phyloP scores from a whole-genome alignment of 2,888 invertebrate genomes.

The Pinctada fucata region DNA sequence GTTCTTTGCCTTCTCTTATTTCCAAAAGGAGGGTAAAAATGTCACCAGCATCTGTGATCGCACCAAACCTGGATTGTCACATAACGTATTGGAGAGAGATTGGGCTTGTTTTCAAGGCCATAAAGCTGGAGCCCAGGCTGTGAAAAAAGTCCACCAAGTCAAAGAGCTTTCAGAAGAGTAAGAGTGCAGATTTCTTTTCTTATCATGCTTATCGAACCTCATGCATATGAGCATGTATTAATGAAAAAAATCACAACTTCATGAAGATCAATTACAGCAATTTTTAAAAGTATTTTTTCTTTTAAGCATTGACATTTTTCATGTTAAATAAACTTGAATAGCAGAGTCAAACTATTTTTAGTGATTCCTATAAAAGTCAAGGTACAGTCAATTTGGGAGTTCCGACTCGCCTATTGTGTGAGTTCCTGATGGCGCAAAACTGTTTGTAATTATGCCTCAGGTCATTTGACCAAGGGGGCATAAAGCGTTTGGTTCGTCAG shows the following conservation, averaged over 20 bases:
- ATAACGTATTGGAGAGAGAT: constrained; percentile 76
- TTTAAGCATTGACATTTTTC: not conserved
- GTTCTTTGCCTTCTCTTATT: constrained; percentile 79
- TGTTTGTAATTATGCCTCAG: no score
- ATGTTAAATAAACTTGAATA: no score
- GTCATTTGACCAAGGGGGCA: no score
- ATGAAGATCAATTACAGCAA: not conserved
- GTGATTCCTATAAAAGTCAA: no score
- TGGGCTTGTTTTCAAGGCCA: constrained; percentile 78
- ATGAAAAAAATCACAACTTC: no score
- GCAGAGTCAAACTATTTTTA: no score
- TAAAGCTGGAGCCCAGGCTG: constrained; percentile 45
- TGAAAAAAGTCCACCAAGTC: constrained; percentile 17
- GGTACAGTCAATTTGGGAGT: no score
- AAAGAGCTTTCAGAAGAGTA: constrained; percentile 20
- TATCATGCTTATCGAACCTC: no score
- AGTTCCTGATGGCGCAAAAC: no score
- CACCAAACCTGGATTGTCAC: constrained; percentile 78
- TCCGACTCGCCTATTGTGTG: no score
- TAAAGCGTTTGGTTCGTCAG: no score
- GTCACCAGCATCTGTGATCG: constrained; percentile 76
- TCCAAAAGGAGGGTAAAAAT: constrained; percentile 59
- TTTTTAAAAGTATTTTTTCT: not conserved
- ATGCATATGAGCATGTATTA: no score
- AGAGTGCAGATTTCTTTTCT: not conserved